Evolutionary conservation across 2,888 invertebrate species (phyloP).

Genomic region (Trypoxylon attenuatum): DNA sequence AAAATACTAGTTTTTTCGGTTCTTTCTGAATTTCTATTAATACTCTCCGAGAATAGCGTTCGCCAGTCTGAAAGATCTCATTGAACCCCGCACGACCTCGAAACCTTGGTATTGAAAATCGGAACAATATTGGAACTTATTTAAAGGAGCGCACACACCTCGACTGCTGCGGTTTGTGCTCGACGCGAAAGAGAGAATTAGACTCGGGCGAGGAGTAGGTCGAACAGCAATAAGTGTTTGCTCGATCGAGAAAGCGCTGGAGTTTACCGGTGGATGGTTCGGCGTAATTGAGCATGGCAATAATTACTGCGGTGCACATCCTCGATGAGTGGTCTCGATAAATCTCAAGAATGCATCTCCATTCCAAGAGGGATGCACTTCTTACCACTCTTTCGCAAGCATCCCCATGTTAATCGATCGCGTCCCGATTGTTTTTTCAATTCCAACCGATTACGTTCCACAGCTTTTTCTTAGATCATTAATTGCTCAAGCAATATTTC

Average conservation of each 20-base stretch:
- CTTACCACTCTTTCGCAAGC: constrained; percentile 14
- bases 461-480: constrained; percentile 16
- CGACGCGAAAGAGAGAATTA: background rate
- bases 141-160: too few relatives aligned
- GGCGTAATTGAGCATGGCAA: constrained; percentile 56
- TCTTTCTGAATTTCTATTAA: too few relatives aligned
- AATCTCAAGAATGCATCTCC: constrained; percentile 24
- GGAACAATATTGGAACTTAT: too few relatives aligned
- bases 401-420: constrained; percentile 2
- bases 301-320: constrained; percentile 51
- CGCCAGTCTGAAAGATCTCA: too few relatives aligned
- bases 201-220: too few relatives aligned
- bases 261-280: constrained; percentile 42
- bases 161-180: too few relatives aligned
- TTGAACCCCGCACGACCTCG: too few relatives aligned
- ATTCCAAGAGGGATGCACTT: constrained; percentile 30
- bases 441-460: constrained; percentile 7
- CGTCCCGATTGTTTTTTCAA: constrained; percentile 31
- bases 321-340: constrained; percentile 38
- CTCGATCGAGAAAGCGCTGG: constrained; percentile 26
- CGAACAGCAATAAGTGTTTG: constrained; percentile 13
- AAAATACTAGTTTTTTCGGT: too few relatives aligned
- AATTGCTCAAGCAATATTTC: constrained; percentile 32
- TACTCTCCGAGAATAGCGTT: too few relatives aligned
- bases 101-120: too few relatives aligned